phyloP scores from a whole-genome alignment of 2,113 vertebrate genomes.

The Tringa solitaria region DNA sequence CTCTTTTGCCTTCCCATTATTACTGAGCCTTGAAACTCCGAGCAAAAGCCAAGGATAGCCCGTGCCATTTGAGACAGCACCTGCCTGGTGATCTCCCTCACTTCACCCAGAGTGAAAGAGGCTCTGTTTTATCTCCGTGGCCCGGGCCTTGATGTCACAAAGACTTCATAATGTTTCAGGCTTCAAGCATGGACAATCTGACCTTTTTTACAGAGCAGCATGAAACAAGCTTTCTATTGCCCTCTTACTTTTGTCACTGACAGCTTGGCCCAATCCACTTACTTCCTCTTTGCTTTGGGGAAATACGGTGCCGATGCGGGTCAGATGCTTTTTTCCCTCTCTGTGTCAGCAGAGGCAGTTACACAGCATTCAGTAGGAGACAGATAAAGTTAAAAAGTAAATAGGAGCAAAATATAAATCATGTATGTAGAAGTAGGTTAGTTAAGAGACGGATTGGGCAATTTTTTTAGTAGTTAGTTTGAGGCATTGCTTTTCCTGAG shows the following conservation, averaged over 20 bases:
- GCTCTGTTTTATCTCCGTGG: fast-evolving
- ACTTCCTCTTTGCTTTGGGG: not conserved
- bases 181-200: not conserved
- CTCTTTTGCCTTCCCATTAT: not conserved
- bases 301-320: fast-evolving
- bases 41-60: not conserved
- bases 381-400: not conserved
- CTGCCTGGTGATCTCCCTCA: not conserved
- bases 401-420: not conserved
- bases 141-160: not conserved
- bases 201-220: not conserved
- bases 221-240: not conserved
- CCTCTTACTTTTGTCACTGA: not conserved
- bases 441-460: not conserved
- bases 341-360: not conserved
- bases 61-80: not conserved
- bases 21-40: not conserved
- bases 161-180: not conserved
- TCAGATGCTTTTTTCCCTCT: not conserved
- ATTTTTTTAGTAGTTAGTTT: not conserved
- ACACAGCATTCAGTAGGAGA: not conserved
- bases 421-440: not conserved
- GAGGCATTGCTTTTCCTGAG: not conserved
- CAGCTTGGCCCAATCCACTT: not conserved
- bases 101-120: not conserved